phyloP scores from a whole-genome alignment of 1,140 invertebrate genomes.

The Capitella teleta region DNA sequence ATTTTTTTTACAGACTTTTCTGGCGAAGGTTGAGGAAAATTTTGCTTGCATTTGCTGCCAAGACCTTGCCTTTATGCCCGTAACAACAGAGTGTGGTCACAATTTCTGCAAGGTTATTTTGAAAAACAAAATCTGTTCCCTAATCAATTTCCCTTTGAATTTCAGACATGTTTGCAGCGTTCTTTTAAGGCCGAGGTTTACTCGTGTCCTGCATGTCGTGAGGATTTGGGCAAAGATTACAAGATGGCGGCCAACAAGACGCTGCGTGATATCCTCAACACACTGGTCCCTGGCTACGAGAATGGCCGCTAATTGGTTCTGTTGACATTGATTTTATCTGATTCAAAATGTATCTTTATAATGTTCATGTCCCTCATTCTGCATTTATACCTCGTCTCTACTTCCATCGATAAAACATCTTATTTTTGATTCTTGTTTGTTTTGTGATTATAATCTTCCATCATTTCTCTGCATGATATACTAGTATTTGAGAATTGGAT shows the following conservation, averaged over 20 bases:
- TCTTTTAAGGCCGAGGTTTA: conserved; percentile 56
- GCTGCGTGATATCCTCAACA: conserved; percentile 46
- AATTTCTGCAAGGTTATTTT: conserved; percentile 61
- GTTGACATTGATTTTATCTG: too few relatives aligned
- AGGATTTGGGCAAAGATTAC: conserved; percentile 49
- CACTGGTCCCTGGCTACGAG: conserved; percentile 56
- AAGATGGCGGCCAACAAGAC: conserved; percentile 48
- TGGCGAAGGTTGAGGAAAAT: conserved; percentile 52
- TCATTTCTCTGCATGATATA: too few relatives aligned
- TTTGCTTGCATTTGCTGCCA: conserved; percentile 74
- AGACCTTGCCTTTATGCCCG: conserved; percentile 58
- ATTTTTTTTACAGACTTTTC: conserved; percentile 47
- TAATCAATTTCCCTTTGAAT: conserved; percentile 1
- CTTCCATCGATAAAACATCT: too few relatives aligned
- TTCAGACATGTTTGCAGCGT: conserved; percentile 51
- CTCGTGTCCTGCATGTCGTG: conserved; percentile 58
- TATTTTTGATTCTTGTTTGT: too few relatives aligned
- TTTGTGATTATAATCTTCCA: too few relatives aligned
- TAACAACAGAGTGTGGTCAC: conserved; percentile 64
- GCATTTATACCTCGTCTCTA: too few relatives aligned
- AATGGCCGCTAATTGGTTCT: conserved; percentile 41
- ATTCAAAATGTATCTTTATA: too few relatives aligned
- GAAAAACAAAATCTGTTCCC: neutral
- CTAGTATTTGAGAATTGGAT: too few relatives aligned
- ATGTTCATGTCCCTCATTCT: too few relatives aligned